Evolutionary conservation across 1,140 invertebrate species (phyloP).

Genomic region (Drosophila micromelanica): DNA sequence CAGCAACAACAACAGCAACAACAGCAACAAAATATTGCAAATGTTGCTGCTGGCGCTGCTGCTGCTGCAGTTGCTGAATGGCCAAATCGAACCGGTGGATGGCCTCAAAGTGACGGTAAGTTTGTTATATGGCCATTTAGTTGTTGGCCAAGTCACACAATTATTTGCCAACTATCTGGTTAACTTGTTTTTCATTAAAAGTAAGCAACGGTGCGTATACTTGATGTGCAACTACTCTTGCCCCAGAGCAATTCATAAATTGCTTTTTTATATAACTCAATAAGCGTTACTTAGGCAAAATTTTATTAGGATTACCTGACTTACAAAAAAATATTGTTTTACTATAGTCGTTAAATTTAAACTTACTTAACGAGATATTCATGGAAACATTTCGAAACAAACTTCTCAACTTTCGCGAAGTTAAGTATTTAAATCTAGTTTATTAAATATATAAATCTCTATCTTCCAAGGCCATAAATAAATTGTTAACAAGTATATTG

Average conservation of each 20-base stretch:
- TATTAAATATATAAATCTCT: too few relatives aligned
- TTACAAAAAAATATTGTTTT: too few relatives aligned
- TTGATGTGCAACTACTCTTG: not conserved
- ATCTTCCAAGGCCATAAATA: too few relatives aligned
- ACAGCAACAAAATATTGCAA: conserved; percentile 31
- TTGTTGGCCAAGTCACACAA: conserved; percentile 24
- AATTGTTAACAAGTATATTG: too few relatives aligned
- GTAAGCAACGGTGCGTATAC: conserved; percentile 21
- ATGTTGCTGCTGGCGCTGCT: conserved; percentile 23
- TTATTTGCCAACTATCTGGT: conserved; percentile 13
- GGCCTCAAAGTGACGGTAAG: conserved; percentile 68
- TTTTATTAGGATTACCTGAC: too few relatives aligned
- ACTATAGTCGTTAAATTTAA: too few relatives aligned
- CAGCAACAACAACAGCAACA: conserved; percentile 25
- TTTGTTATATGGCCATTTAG: conserved; percentile 6
- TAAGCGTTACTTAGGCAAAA: too few relatives aligned
- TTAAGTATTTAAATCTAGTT: too few relatives aligned
- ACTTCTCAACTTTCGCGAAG: not conserved
- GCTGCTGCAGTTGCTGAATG: conserved; percentile 47
- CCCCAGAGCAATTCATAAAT: not conserved
- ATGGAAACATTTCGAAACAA: not conserved
- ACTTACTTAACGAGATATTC: not conserved
- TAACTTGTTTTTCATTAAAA: conserved; percentile 1
- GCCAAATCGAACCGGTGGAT: conserved; percentile 53
- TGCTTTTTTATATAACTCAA: not conserved